Conservation (phyloP, 2,113 vertebrate genomes). For the Acanthochromis polyacanthus region DNA sequence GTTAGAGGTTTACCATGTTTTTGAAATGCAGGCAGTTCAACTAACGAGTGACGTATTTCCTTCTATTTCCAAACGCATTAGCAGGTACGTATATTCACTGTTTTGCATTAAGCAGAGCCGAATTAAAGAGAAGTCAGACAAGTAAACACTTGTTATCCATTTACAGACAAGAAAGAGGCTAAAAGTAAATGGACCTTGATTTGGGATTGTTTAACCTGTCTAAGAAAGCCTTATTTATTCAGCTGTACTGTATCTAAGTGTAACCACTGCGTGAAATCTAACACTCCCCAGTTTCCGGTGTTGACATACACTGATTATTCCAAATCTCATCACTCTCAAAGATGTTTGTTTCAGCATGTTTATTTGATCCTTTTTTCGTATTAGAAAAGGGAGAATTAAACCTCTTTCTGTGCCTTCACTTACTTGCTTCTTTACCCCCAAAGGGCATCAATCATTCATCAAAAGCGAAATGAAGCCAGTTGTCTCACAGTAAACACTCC, state of each 20-base stretch:
- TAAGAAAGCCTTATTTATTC: not conserved
- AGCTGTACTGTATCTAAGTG: constrained; percentile 3
- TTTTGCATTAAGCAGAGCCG: not conserved
- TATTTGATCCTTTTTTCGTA: constrained; percentile 33
- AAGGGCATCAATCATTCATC: constrained; percentile 70
- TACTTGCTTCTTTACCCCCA: constrained; percentile 29
- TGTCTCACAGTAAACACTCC: constrained; percentile 64
- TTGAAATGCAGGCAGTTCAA: not conserved
- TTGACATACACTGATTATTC: constrained; percentile 22
- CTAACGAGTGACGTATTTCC: not conserved
- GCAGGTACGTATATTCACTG: not conserved
- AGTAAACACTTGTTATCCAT: not conserved
- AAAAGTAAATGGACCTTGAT: not conserved
- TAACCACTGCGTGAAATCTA: constrained; percentile 18
- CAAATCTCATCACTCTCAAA: constrained; percentile 27
- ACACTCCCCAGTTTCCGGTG: not conserved
- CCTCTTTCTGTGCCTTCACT: constrained; percentile 12
- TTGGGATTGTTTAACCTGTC: not conserved
- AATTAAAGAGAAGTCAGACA: not conserved
- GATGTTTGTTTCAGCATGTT: constrained; percentile 33
- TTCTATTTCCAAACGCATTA: not conserved
- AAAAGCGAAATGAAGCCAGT: constrained; percentile 62
- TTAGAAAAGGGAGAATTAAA: constrained; percentile 11
- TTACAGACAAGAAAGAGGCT: not conserved
- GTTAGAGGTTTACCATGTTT: not conserved